Evolutionary conservation across 2,113 vertebrate genomes (phyloP), one percentile per base, ranked within the genome.

Genomic region (Aleadryas rufinucha): DNA sequence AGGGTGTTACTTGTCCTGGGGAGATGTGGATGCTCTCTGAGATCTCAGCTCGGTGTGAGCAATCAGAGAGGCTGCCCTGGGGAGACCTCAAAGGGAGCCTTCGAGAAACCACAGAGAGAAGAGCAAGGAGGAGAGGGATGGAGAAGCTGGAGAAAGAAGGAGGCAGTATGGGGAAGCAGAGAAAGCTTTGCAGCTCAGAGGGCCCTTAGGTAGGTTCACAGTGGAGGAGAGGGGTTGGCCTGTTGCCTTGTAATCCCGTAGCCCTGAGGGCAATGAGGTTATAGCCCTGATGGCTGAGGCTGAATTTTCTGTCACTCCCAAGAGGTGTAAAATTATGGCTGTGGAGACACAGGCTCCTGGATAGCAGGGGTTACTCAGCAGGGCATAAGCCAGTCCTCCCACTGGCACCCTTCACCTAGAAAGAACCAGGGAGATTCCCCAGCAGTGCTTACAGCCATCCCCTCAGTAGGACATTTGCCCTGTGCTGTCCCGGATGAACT

Each of bases 371-470:
- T 85, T 47, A 78, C 23, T 69, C 35, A 37, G 11, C 56, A 30
- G 57, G 57, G 16, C 1, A 2, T 76, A 23, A 87, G 30, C 13
- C 41, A 64, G 49, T 19, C 19, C 65, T 81, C 39, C 41, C 39
- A 11, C 6, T 21, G 19, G 39, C 70, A 76, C 35, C 42, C 15
- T 50, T 74, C 28, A 21, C 24, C 50, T n/a, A 31, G 42, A 64
- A 54, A 66, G 50, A 76, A 33, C 13, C 0, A 0, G 53, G 31
- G 21, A 50, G 19, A 11, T 39, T 66, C 11, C 33, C 23, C 10
- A 18, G 64, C 28, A 69, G 53, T 28, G 57, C 57, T 42, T n/a
- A 7, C 12, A 33, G 60, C 47, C 74, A 26, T 24, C 21, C 74
- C 23, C 78, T 72, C 23, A 16, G 54, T 2, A 54, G 45, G 53